Base-by-base conservation (phyloP, 2,797 vertebrate species). In the Poeciliopsis infans region DNA sequence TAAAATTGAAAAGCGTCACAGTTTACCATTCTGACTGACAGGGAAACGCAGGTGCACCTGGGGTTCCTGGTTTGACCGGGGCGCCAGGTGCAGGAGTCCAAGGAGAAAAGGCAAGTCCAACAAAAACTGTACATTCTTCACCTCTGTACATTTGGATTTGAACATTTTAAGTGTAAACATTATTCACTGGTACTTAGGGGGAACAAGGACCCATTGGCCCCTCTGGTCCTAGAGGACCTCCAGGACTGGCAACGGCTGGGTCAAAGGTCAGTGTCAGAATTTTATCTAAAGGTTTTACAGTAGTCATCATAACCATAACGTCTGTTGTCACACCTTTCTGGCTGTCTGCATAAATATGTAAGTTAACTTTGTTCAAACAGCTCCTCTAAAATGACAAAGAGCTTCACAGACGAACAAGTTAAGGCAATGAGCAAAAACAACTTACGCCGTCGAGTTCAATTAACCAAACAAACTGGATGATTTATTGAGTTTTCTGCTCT, bases 21-120 rank as follows among this genome's bases (percentile, higher is more conserved):
- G 13, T 23, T 49, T 59, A 36, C 72, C 31, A 80, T 47, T 83
- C 75, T 85, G 70, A 81, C 76, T 89, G 16, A 69, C 78, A 98
- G 97, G 97, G 97, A 16, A 95, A 95, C 77, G 74, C 90, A 77
- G 97, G 97, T 69, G 90, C 88, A 6, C 86, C 89, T 0, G 97
- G 97, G 55, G 86, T 93, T 16, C 94, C 92, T 28, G 97, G 97
- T 68, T 86, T 89, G 64, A 74, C 88, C 51, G 97, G 97, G 20
- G 93, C 92, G 68, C 95, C 96, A 36, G 97, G 97, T 81, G 77
- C 31, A 8, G 96, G 96, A 10, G 92, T 82, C 74, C 96, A 95
- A 90, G 97, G 97, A 85, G 96, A 96, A 79, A 97, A 94, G 95
- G 97, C 93, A 90, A 88, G 86, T 2, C 59, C 7, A 57, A 76